phyloP scores from a whole-genome alignment of 2,113 vertebrate genomes.

The Stegostoma tigrinum region DNA sequence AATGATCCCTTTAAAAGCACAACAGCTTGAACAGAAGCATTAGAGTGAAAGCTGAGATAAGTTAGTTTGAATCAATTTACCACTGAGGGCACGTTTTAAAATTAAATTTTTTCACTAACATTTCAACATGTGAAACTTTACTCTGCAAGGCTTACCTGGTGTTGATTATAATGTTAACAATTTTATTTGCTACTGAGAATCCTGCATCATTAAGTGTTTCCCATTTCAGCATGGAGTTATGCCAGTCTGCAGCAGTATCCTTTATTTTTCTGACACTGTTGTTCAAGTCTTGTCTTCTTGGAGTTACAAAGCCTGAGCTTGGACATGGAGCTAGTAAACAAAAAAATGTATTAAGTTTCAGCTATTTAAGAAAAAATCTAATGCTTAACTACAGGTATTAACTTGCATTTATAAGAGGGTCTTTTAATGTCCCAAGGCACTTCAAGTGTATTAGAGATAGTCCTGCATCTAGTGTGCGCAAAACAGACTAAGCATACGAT shows the following conservation, averaged over 20 bases:
- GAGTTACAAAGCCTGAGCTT: slow-evolving; percentile 47
- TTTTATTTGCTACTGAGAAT: slow-evolving; percentile 59
- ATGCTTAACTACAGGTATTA: not conserved
- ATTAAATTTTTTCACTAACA: not conserved
- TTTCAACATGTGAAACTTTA: not conserved
- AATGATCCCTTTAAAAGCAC: not conserved
- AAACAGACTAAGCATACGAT: no score
- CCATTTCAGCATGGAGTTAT: slow-evolving; percentile 86
- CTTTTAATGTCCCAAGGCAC: not conserved
- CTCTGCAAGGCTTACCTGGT: slow-evolving; percentile 54
- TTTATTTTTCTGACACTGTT: slow-evolving; percentile 82
- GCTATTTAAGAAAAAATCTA: not conserved
- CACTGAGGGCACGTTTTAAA: not conserved
- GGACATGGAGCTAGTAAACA: slow-evolving; percentile 35
- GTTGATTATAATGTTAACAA: slow-evolving; percentile 66
- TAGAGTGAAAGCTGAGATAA: not conserved
- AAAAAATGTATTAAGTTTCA: not conserved
- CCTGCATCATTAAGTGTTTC: slow-evolving; percentile 70
- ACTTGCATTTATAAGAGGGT: not conserved
- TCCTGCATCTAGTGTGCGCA: no score
- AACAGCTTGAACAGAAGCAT: not conserved
- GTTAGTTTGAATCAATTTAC: not conserved
- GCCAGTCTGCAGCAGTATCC: slow-evolving; percentile 90
- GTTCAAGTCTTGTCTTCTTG: slow-evolving; percentile 66
- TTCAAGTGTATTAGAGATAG: no score